Base-by-base conservation (phyloP, 2,888 invertebrate genomes). In the Andrena trimmerana region DNA sequence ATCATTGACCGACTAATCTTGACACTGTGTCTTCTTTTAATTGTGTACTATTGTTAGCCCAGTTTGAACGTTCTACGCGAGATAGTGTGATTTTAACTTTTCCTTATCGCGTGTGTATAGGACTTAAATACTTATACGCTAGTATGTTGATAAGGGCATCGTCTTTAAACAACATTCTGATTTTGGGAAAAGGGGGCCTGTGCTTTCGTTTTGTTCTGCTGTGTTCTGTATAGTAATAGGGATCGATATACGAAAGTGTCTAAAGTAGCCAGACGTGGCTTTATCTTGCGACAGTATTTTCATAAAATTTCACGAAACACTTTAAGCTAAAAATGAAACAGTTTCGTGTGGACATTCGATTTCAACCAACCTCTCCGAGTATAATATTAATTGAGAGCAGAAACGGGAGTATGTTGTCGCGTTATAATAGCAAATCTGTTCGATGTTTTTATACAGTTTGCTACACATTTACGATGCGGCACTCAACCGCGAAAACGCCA, bases 401-500 rank as follows among this genome's bases (percentile, higher is more conserved):
- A 8, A 60, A 6, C 24, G 13, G 8, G 6, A 63, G 24, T 29
- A 63, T 13, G 29, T 13, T 13, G 24, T 48, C 66, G 4, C 7
- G 2, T 63, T 24, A 27, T 72, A 6, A 50, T n/a, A n/a, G 42
- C 2, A 27, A 42, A 63, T 70, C 24, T 5, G 29, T 48, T 52
- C 33, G 57, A 60, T 65, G 57, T 71, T 76, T 67, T 69, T 59
- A 59, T 36, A 52, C 67, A 20, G 48, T 54, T 13, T 63, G 48
- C 50, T 33, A 33, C 36, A 29, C 29, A 59, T 73, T 70, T 73
- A 72, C 66, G 62, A 71, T 60, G 52, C 77, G 50, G 75, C 70
- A 50, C 52, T 85, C 83, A 79, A 79, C 76, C 66, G 79, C 83
- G 79, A 84, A 74, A 84, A 86, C 85, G 65, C 66, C 79, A 86